Evolutionary conservation across 2,113 vertebrate genomes (phyloP).

Genomic region (Triplophysa siluroides): DNA sequence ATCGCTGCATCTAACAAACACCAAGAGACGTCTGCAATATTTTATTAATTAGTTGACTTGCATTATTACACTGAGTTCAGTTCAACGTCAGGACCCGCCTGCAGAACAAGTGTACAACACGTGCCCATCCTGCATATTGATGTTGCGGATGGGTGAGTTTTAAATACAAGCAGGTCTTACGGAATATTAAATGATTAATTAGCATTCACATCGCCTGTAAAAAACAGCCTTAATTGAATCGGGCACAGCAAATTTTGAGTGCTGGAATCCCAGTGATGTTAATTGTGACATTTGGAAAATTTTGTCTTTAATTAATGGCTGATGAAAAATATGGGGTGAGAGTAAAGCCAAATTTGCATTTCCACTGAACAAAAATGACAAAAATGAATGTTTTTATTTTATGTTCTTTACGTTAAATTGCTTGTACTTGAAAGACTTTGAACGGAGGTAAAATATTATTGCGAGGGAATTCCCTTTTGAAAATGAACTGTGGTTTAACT

Average conservation of each 20-base stretch:
- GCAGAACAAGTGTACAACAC: constrained; percentile 46
- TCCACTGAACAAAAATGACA: constrained; percentile 44
- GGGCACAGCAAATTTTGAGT: constrained; percentile 50
- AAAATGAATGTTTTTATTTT: background rate
- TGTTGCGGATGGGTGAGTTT: constrained; percentile 44
- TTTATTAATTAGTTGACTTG: constrained; percentile 42
- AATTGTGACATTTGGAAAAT: constrained; percentile 60
- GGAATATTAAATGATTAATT: constrained; percentile 59
- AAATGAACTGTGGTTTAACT: too few species aligned
- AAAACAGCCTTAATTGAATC: constrained; percentile 57
- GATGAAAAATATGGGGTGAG: constrained; percentile 57
- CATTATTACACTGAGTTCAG: constrained; percentile 40
- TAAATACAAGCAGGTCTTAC: constrained; percentile 49
- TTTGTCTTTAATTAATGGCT: constrained; percentile 58
- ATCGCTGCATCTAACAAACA: constrained; percentile 13
- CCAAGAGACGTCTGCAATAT: constrained; percentile 2
- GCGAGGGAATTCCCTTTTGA: too few species aligned
- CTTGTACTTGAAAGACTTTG: constrained; percentile 1
- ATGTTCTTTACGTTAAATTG: background rate
- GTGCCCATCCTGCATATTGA: constrained; percentile 48
- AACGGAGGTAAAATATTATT: background rate
- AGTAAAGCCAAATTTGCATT: constrained; percentile 54
- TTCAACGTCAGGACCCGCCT: constrained; percentile 46
- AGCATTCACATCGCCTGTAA: constrained; percentile 56
- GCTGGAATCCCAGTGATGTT: constrained; percentile 54